Percentiles rank a stretch among this genome's conserved stretches.
Conservation (phyloP, 2,797 vertebrate genomes). For the Lophius americanus region DNA sequence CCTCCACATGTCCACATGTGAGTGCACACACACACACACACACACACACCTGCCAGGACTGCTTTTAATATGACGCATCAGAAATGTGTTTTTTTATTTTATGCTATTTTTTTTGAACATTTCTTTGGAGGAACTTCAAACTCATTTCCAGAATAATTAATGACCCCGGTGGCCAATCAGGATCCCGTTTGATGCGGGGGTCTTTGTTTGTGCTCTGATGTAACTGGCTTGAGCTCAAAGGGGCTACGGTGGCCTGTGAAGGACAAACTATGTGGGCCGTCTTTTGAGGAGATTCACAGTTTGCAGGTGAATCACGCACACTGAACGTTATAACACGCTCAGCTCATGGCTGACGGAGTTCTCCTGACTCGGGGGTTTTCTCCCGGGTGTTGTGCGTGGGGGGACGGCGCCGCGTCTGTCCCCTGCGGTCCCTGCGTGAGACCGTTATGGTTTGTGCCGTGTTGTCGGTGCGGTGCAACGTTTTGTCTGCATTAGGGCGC, state of each 20-base stretch:
- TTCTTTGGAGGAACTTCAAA: background rate
- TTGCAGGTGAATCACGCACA: background rate
- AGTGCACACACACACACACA: constrained; percentile 69
- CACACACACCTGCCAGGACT: background rate
- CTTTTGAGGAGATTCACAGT: background rate
- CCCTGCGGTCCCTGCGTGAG: background rate
- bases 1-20: constrained; percentile 97
- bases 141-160: background rate
- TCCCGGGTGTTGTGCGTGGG: background rate
- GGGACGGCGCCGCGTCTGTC: background rate
- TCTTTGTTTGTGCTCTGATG: constrained; percentile 34
- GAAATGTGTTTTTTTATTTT: background rate
- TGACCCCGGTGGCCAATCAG: constrained; percentile 29
- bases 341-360: background rate
- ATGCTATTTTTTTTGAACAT: background rate
- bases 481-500: constrained; percentile 36
- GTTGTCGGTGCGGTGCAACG: constrained; percentile 34
- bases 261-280: constrained; percentile 17
- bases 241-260: constrained; percentile 18
- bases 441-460: constrained; percentile 27
- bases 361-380: background rate
- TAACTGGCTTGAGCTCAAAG: constrained; percentile 40
- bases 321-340: too few species aligned
- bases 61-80: background rate
- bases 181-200: constrained; percentile 25